A percentile compares a stretch with the other conserved stretches of the same genome.
These are phyloP conservation scores for Penaeus vannamei DNA, from an alignment of 1,140 invertebrate species.

Conservation along the genomic window DNA sequence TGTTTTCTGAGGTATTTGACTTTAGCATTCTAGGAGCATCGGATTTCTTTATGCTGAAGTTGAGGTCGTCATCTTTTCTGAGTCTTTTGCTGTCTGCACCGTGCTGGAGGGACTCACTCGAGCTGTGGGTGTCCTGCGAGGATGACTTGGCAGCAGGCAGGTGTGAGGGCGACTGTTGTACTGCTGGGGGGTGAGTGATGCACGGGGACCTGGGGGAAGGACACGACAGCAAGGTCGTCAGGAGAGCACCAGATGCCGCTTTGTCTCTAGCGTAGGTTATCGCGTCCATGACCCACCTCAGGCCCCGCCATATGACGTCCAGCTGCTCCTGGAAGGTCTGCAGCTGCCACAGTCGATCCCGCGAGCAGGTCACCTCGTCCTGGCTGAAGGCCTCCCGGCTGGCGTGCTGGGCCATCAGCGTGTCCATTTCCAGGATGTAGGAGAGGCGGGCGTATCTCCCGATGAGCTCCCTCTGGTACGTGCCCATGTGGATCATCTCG, in stretches of 20 bases:
- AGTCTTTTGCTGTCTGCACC: slow-evolving; percentile 66
- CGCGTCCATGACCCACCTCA: slow-evolving; percentile 95
- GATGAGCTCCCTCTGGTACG: slow-evolving; percentile 91
- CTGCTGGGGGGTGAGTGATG: slow-evolving; percentile 51
- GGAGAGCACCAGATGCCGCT: slow-evolving; percentile 58
- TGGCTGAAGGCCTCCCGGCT: slow-evolving; percentile 94
- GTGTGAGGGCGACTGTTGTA: slow-evolving; percentile 37
- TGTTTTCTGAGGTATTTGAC: slow-evolving; percentile 67
- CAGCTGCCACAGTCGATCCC: slow-evolving; percentile 85
- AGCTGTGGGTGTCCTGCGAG: slow-evolving; percentile 61
- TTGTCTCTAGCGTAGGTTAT: slow-evolving; percentile 93
- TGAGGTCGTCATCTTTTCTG: slow-evolving; percentile 61
- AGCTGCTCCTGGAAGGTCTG: slow-evolving; percentile 86
- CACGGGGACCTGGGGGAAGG: slow-evolving; percentile 56
- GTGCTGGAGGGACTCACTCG: slow-evolving; percentile 59
- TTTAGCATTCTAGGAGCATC: slow-evolving; percentile 64
- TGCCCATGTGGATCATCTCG: slow-evolving; percentile 93
- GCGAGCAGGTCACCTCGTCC: slow-evolving; percentile 86
- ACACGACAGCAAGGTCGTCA: slow-evolving; percentile 67
- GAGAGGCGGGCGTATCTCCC: slow-evolving; percentile 91
- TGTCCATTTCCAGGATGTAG: slow-evolving; percentile 92
- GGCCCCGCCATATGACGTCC: slow-evolving; percentile 90
- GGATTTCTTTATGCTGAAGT: slow-evolving; percentile 58
- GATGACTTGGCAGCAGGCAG: slow-evolving; percentile 46
- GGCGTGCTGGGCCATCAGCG: slow-evolving; percentile 90